Conservation (phyloP, 1,140 invertebrate species). For the Macrobrachium rosenbergii region DNA sequence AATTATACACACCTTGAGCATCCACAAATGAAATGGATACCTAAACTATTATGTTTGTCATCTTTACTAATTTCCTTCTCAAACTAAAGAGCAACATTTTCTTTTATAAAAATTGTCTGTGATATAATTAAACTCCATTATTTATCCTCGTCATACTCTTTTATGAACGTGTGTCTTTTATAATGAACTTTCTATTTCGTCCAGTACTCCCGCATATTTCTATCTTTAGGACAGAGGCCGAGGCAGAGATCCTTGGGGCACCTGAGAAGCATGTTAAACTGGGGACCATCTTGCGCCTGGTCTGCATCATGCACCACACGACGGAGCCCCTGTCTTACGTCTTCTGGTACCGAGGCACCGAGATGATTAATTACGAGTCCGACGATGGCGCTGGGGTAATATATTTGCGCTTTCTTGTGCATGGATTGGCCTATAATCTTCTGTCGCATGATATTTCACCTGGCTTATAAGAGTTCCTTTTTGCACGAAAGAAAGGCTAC, state of each 20-base stretch:
- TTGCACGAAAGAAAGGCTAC: too few relatives aligned
- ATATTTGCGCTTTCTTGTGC: background rate
- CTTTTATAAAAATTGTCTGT: too few relatives aligned
- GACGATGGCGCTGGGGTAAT: constrained; percentile 55
- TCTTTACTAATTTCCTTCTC: too few relatives aligned
- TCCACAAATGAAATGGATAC: too few relatives aligned
- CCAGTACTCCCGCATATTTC: background rate
- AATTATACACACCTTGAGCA: too few relatives aligned
- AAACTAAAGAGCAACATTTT: too few relatives aligned
- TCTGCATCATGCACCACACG: constrained; percentile 64
- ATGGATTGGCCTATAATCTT: background rate
- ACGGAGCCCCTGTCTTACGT: constrained; percentile 64
- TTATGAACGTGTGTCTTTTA: background rate
- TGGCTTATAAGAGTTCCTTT: too few relatives aligned
- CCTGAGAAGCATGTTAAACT: constrained; percentile 65
- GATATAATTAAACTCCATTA: too few relatives aligned
- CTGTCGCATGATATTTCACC: too few relatives aligned
- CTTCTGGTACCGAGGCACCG: constrained; percentile 63
- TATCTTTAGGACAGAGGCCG: constrained; percentile 46
- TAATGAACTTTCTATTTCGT: background rate
- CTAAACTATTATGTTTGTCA: background rate
- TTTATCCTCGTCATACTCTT: too few relatives aligned
- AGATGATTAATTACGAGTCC: constrained; percentile 65
- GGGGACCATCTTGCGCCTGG: constrained; percentile 61
- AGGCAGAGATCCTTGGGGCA: constrained; percentile 63